phyloP scores from a whole-genome alignment of 2,113 vertebrate genomes.

The Gadus chalcogrammus region DNA sequence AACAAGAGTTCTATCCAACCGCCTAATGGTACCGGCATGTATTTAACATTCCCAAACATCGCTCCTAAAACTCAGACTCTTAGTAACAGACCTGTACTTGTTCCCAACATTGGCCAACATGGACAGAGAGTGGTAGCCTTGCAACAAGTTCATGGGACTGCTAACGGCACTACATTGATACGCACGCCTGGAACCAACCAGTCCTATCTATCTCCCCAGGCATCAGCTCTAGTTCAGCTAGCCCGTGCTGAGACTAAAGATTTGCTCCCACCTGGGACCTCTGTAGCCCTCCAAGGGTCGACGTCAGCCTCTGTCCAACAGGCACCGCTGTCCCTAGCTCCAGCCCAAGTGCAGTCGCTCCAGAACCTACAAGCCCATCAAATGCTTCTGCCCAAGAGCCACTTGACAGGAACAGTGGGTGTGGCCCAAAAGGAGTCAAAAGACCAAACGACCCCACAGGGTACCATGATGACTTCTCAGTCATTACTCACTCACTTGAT shows the following conservation, averaged over 20 bases:
- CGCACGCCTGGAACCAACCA: conserved; percentile 60
- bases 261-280: conserved; percentile 67
- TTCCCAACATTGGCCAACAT: conserved; percentile 53
- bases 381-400: conserved; percentile 74
- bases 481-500: conserved; percentile 88
- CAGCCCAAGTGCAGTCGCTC: conserved; percentile 44
- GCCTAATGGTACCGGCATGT: conserved; percentile 53
- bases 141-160: conserved; percentile 49
- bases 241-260: conserved; percentile 76
- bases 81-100: conserved; percentile 46
- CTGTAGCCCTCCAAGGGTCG: conserved; percentile 59
- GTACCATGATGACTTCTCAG: conserved; percentile 82
- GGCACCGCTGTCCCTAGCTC: conserved; percentile 38
- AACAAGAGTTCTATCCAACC: conserved; percentile 54
- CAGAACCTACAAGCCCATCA: conserved; percentile 59
- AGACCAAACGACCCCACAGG: conserved; percentile 62
- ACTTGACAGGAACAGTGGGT: conserved; percentile 59
- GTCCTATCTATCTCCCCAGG: conserved; percentile 70
- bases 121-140: conserved; percentile 46
- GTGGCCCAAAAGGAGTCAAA: conserved; percentile 36
- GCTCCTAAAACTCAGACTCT: conserved; percentile 60
- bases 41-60: conserved; percentile 61
- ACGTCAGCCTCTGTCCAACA: conserved; percentile 49
- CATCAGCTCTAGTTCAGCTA: conserved; percentile 74
- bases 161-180: conserved; percentile 62